These are phyloP conservation scores for Linnaemya vulpina DNA, from an alignment of 2,888 invertebrate species.

Conservation along the genomic window DNA sequence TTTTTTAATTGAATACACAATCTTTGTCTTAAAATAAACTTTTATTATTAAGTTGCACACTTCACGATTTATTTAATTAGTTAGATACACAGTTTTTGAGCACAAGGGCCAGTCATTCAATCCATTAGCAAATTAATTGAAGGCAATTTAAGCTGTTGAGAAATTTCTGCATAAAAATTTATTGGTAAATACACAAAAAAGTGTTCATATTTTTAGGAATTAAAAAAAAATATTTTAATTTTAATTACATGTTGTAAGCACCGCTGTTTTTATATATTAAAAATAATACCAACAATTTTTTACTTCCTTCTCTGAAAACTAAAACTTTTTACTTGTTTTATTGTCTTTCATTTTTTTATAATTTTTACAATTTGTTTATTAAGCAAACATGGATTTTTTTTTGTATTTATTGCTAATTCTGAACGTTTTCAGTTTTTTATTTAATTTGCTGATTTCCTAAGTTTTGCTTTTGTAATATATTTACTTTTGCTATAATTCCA, in stretches of 20 bases:
- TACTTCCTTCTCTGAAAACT: neutral
- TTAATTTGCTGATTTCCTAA: conserved; percentile 23
- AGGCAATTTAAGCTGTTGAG: no score
- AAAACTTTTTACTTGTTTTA: neutral
- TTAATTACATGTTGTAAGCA: neutral
- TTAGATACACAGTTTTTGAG: no score
- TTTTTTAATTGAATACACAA: no score
- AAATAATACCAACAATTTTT: neutral
- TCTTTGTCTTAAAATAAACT: no score
- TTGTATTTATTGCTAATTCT: conserved; percentile 26
- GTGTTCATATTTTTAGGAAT: no score
- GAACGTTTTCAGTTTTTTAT: conserved; percentile 10
- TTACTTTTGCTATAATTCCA: conserved; percentile 2
- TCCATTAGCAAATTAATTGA: no score
- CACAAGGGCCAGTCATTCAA: no score
- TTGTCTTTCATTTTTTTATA: neutral
- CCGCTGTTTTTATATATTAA: neutral
- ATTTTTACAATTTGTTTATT: conserved; percentile 6
- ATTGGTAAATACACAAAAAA: neutral
- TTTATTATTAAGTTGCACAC: no score
- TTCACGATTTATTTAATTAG: no score
- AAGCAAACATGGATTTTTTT: neutral
- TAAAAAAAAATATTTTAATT: neutral
- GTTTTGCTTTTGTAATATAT: conserved; percentile 22
- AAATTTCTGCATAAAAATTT: neutral